Evolutionary conservation across 2,797 vertebrate species (phyloP), one percentile per base, ranked within the genome.

Genomic region (Chiloscyllium punctatum): DNA sequence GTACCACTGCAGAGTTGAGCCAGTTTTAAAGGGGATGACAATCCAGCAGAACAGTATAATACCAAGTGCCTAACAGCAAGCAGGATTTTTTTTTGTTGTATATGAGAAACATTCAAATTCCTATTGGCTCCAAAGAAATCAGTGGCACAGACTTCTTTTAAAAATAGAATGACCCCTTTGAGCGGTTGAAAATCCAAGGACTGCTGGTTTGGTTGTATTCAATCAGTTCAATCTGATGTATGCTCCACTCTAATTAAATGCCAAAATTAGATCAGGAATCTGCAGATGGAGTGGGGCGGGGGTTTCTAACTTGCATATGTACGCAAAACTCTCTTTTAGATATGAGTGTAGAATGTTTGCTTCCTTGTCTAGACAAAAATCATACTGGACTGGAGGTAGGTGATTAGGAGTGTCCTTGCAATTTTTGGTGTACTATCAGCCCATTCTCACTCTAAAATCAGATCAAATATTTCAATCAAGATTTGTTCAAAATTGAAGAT

Each of bases 401-500:
- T 27, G n/a, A 66, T 68, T 23, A 25, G 30, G 30, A 57, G 33
- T 11, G 66, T 8, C 66, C 57, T 37, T 13, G n/a, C 9, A 25
- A 69, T 42, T 69, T 68, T 23, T 69, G 66, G 30, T 66, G 9
- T 42, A 23, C 23, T 11, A 37, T 33, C 88, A 37, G 62, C 57
- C n/a, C 15, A 16, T 91, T 68, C 62, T 16, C 57, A 37, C 33
- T 66, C 5, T 4, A 33, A 66, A 37, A 66, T 5, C 1, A 8
- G 33, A 21, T 42, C 23, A 92, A 69, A 42, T 33, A 92, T 27
- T 42, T 42, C 6, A 18, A 25, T 21, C 21, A 92, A 68, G 42
- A 13, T 68, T 92, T 92, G 66, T 71, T 94, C 33, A 51, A 48
- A 33, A 94, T 74, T 94, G 25, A 74, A 94, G 94, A 69, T 53